A percentile compares a stretch with the other conserved stretches of the same genome.
Conservation (phyloP, 2,888 invertebrate genomes). For the Byasa hedistus region DNA sequence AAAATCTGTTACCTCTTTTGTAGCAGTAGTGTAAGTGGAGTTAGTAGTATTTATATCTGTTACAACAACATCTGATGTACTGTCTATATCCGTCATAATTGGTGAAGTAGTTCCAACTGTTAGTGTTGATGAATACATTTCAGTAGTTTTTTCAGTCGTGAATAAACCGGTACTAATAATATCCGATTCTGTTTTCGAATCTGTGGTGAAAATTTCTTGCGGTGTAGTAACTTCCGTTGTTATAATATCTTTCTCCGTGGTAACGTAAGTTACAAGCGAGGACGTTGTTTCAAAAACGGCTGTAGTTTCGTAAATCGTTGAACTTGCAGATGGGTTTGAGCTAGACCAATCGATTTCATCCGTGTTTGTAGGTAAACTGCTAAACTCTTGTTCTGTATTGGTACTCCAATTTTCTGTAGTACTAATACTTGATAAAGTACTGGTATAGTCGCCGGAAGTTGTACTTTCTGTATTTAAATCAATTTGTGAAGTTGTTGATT, state of each 20-base stretch:
- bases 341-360: background rate
- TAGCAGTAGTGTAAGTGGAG: slow-evolving; percentile 11
- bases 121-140: background rate
- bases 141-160: slow-evolving; percentile 10
- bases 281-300: slow-evolving; percentile 3
- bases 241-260: background rate
- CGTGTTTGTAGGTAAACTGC: slow-evolving; percentile 1
- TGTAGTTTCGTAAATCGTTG: slow-evolving; percentile 5
- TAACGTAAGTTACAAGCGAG: background rate
- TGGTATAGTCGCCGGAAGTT: background rate
- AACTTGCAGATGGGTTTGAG: slow-evolving; percentile 6
- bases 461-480: slow-evolving; percentile 10
- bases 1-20: slow-evolving; percentile 18
- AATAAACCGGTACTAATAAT: slow-evolving; percentile 17
- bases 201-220: background rate
- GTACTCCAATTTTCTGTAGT: slow-evolving; percentile 18
- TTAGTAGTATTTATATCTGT: background rate
- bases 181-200: background rate
- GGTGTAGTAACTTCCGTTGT: background rate
- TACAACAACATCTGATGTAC: background rate
- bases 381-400: slow-evolving; percentile 3
- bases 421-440: background rate
- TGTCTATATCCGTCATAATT: slow-evolving; percentile 3
- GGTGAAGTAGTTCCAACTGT: background rate
- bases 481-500: slow-evolving; percentile 2